Evolutionary conservation across 1,140 invertebrate species (phyloP).

Genomic region (Colletes latitarsis): DNA sequence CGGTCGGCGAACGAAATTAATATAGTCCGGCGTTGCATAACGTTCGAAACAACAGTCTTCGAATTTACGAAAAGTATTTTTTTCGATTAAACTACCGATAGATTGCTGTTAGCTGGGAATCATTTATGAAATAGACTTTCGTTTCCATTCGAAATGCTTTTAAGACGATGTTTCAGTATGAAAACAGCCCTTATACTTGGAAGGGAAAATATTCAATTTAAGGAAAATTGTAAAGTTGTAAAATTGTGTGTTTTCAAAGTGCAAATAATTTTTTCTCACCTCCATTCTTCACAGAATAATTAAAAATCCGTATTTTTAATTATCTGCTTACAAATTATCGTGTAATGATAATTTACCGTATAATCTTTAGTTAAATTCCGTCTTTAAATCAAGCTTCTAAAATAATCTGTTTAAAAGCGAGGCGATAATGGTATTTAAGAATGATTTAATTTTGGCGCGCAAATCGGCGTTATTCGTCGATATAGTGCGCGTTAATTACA

Average conservation of each 20-base stretch:
- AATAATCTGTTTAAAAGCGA: conserved; percentile 23
- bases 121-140: not conserved
- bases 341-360: not conserved
- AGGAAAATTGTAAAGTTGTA: too few species aligned
- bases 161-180: not conserved
- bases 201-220: too few species aligned
- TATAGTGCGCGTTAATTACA: conserved; percentile 11
- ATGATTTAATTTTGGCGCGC: conserved; percentile 27
- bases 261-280: too few species aligned
- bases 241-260: too few species aligned
- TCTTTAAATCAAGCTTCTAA: not conserved
- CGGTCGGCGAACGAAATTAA: conserved; percentile 8
- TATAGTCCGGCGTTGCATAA: not conserved
- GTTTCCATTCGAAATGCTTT: not conserved
- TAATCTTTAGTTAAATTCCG: not conserved
- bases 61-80: not conserved
- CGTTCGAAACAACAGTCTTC: not conserved
- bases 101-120: not conserved
- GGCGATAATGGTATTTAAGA: conserved; percentile 27
- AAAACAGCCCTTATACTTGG: too few species aligned
- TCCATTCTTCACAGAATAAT: too few species aligned
- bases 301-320: not conserved
- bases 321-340: not conserved
- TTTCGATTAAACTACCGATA: not conserved
- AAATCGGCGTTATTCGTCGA: not conserved